Evolutionary conservation across 2,797 vertebrate genomes (phyloP), one percentile per base, ranked within the genome.

Genomic region (Glossophaga mutica): DNA sequence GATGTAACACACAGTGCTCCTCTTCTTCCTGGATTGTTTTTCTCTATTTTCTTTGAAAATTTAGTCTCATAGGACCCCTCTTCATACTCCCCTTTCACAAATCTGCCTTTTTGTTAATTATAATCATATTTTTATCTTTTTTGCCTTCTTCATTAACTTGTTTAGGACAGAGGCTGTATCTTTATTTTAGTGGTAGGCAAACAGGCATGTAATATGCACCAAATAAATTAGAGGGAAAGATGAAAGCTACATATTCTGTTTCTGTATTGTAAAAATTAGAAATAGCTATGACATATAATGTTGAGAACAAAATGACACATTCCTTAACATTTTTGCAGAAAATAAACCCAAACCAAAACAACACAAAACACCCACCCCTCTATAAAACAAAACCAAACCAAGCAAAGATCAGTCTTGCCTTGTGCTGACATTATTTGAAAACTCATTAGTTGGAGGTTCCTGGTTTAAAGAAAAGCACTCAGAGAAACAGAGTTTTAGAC

Each of bases 151-250:
- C 3, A 91, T 86, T 81, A 70, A 22, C 2, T 87, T 88, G 26
- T 29, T 89, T 70, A 91, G 67, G n/a, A n/a, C 6, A 87, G 32
- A 68, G 0, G 1, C 5, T 62, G 6, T 76, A 34, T 44, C 6
- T 92, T 91, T 62, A 81, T 94, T 92, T 96, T 5, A 52, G 24
- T 77, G 29, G 24, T 81, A 89, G 32, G 37, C 11, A 92, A 86
- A 90, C 29, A 57, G 12, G 10, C 32, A 21, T 3, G n/a, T 57
- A 16, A n/a, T 55, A 52, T 18, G 5, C 44, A 70, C 15, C 46
- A n/a, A 59, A 65, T 39, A 76, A 67, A 48, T 39, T 97, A 3
- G 22, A 93, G 82, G 9, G 5, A 73, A 26, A 10, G 5, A 71
- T 67, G 39, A 18, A 48, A 65, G 26, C 3, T 70, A 44, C 29